Evolutionary conservation across 1,140 invertebrate species (phyloP).

Genomic region (Caenorhabditis briggsae): DNA sequence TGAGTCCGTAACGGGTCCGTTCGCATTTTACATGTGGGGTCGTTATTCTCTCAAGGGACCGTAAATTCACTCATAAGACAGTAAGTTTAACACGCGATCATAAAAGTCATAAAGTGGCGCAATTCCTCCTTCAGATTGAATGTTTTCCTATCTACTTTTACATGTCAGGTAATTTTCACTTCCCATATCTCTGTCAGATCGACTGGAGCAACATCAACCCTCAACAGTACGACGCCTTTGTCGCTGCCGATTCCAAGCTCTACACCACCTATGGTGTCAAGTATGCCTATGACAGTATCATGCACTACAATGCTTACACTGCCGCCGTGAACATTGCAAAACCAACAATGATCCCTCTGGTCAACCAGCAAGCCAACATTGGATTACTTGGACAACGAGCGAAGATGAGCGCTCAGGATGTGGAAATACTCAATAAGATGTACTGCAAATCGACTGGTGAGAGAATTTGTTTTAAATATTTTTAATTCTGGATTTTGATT

Average conservation of each 20-base stretch:
- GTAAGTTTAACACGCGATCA: no score
- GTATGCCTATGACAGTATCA: constrained; percentile 66
- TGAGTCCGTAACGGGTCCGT: no score
- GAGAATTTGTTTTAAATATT: neutral
- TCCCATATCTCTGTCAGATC: constrained; percentile 61
- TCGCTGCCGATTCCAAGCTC: constrained; percentile 59
- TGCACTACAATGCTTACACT: constrained; percentile 69
- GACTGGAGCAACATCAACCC: constrained; percentile 67
- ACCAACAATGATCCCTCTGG: constrained; percentile 70
- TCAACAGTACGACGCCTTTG: constrained; percentile 65
- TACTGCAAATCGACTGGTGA: constrained; percentile 60
- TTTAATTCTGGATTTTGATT: neutral
- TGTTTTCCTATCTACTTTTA: no score
- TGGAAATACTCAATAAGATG: constrained; percentile 65
- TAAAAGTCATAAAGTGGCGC: no score
- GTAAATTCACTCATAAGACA: no score
- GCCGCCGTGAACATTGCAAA: constrained; percentile 65
- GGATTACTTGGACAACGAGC: constrained; percentile 61
- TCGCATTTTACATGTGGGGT: no score
- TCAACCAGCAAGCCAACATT: constrained; percentile 57
- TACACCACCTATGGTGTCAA: constrained; percentile 67
- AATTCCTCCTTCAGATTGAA: no score
- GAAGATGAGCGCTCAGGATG: constrained; percentile 56
- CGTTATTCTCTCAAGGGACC: neutral
- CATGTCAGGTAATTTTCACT: no score